Base-by-base conservation (phyloP, 2,797 vertebrate species). In the Merluccius polli region DNA sequence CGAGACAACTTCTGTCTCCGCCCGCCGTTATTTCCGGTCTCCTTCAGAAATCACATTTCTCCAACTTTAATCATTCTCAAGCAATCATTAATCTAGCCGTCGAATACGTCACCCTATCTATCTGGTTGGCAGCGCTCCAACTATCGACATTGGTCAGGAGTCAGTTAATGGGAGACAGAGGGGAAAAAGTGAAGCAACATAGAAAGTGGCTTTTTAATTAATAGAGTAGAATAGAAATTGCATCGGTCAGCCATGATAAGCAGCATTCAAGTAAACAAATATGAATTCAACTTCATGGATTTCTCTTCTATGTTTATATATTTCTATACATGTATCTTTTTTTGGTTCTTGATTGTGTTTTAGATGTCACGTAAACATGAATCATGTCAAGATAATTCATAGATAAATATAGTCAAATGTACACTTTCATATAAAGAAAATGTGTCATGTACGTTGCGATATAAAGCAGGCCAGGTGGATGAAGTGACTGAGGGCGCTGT, bases 271-370 rank as follows among this genome's bases (percentile, higher is more conserved):
- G 24, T 65, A 65, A 48, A 12, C 44, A 48, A 4, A 59, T 59
- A 2, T 27, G 1, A 11, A 65, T 65, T 35, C 4, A 59, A 27
- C 59, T 65, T 27, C 3, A 65, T 27, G 24, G 59, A 65, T 27
- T 11, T 13, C n/a, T 63, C 9, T 65, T 59, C 5, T 18, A 41
- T 41, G 5, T n/a, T 48, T 18, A 3, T 18, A 63, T 27, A 11
- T 24, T 27, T 63, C 24, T 24, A 27, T 63, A 63, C 59, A 63
- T 24, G 2, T 52, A 5, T 18, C 1, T 65, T 65, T 65, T 65
- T 27, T n/a, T n/a, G 59, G 59, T 65, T 27, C 59, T 65, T 24
- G 59, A 65, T 65, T 59, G 59, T 65, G 59, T 65, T 65, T 65
- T 65, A 12, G 52, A n/a, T 59, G 52, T 27, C 8, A 11, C 3